A percentile compares a stretch with the other conserved stretches of the same genome.
These are phyloP conservation scores for Leuctra nigra DNA, from an alignment of 2,888 invertebrate genomes.

Conservation along the genomic window DNA sequence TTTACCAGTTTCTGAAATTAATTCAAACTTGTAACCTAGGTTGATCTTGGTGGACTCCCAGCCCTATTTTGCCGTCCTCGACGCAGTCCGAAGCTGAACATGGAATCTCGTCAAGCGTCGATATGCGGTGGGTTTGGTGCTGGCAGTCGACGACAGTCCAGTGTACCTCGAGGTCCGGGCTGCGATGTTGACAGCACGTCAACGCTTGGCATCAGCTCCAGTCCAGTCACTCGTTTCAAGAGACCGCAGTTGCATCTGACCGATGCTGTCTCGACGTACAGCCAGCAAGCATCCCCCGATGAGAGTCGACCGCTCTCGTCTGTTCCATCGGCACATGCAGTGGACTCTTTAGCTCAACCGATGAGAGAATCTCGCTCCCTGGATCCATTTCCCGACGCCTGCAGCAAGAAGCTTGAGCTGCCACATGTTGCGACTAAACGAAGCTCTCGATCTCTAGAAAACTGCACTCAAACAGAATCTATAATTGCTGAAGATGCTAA, in stretches of 20 bases:
- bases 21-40: constrained; percentile 31
- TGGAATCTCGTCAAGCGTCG: constrained; percentile 73
- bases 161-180: constrained; percentile 49
- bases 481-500: constrained; percentile 32
- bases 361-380: constrained; percentile 58
- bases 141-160: constrained; percentile 59
- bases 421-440: constrained; percentile 30
- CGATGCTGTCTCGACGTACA: constrained; percentile 41
- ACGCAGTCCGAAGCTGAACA: constrained; percentile 66
- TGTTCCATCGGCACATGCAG: constrained; percentile 3
- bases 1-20: no score
- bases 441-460: constrained; percentile 44
- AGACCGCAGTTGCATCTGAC: constrained; percentile 46
- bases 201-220: constrained; percentile 46
- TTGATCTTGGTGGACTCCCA: constrained; percentile 63
- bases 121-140: constrained; percentile 53
- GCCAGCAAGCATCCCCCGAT: constrained; percentile 24
- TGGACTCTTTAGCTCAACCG: constrained; percentile 27
- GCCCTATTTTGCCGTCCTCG: constrained; percentile 79
- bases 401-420: constrained; percentile 32
- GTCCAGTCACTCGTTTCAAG: constrained; percentile 43
- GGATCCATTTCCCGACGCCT: constrained; percentile 50
- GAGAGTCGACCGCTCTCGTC: constrained; percentile 25
- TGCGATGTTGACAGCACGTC: constrained; percentile 50
- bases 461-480: constrained; percentile 43